Evolutionary conservation across 2,888 invertebrate genomes (phyloP).

Genomic region (Leptarthrus brevirostris): DNA sequence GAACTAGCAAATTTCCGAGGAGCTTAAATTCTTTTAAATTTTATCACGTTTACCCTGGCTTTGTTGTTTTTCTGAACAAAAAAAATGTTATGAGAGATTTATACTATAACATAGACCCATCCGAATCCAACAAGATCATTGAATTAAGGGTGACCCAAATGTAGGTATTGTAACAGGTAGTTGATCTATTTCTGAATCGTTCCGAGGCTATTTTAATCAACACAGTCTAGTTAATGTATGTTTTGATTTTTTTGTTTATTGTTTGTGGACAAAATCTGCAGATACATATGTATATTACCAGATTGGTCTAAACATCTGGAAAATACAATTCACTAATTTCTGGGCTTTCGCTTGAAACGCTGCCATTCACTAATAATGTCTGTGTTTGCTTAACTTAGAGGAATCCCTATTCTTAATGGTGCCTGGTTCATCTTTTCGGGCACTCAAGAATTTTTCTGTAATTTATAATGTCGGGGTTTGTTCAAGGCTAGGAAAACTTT

Average conservation of each 20-base stretch:
- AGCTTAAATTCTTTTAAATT: slow-evolving; percentile 11
- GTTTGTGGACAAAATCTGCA: neutral
- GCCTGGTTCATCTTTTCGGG: too few relatives aligned
- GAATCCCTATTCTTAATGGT: too few relatives aligned
- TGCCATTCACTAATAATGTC: slow-evolving; percentile 3
- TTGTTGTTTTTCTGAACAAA: neutral
- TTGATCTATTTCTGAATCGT: slow-evolving; percentile 48
- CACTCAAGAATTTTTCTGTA: too few relatives aligned
- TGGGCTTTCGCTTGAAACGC: neutral
- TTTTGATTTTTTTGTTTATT: slow-evolving; percentile 24
- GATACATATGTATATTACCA: neutral
- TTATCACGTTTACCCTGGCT: neutral
- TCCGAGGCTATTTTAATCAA: slow-evolving; percentile 23
- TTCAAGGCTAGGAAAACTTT: too few relatives aligned
- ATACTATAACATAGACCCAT: neutral
- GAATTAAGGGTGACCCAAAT: slow-evolving; percentile 33
- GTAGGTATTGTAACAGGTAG: slow-evolving; percentile 48
- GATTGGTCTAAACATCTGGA: slow-evolving; percentile 17
- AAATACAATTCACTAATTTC: slow-evolving; percentile 2
- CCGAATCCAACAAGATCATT: neutral
- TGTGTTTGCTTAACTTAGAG: neutral
- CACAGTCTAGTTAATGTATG: neutral
- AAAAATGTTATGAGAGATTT: neutral
- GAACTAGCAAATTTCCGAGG: slow-evolving; percentile 32
- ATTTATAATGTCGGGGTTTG: too few relatives aligned